A percentile compares a stretch with the other conserved stretches of the same genome.
Conservation (phyloP, 2,888 invertebrate genomes). For the Barypeithes pellucidus region DNA sequence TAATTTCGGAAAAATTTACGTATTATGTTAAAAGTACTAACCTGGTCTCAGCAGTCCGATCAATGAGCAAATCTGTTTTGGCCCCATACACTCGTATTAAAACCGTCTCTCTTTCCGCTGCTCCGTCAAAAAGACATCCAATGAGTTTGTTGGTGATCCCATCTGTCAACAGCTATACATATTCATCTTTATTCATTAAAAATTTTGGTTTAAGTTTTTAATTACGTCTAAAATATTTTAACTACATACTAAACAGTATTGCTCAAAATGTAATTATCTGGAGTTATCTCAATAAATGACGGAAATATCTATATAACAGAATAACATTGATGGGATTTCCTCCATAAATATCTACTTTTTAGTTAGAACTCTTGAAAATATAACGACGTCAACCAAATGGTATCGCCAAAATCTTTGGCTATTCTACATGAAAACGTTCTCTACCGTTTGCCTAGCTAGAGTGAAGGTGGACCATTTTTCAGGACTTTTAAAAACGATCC, state of each 20-base stretch:
- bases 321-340: too few relatives aligned
- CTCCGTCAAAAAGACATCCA: conserved; percentile 75
- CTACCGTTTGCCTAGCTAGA: too few relatives aligned
- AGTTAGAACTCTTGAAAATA: too few relatives aligned
- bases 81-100: conserved; percentile 93
- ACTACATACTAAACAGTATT: conserved; percentile 16
- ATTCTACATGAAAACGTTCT: too few relatives aligned
- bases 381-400: too few relatives aligned
- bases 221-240: conserved; percentile 24
- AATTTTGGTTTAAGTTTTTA: conserved; percentile 12
- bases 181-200: conserved; percentile 59
- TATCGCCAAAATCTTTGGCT: too few relatives aligned
- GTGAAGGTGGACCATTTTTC: too few relatives aligned
- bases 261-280: neutral
- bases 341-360: too few relatives aligned
- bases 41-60: conserved; percentile 87
- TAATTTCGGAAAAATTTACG: too few relatives aligned
- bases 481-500: too few relatives aligned
- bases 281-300: too few relatives aligned
- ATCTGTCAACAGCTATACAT: conserved; percentile 88
- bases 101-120: conserved; percentile 78
- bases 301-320: too few relatives aligned
- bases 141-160: conserved; percentile 95
- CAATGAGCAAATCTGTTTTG: conserved; percentile 94
- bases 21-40: conserved; percentile 64